Base-by-base conservation (phyloP, 2,113 vertebrate genomes). In the Leiothrix lutea region DNA sequence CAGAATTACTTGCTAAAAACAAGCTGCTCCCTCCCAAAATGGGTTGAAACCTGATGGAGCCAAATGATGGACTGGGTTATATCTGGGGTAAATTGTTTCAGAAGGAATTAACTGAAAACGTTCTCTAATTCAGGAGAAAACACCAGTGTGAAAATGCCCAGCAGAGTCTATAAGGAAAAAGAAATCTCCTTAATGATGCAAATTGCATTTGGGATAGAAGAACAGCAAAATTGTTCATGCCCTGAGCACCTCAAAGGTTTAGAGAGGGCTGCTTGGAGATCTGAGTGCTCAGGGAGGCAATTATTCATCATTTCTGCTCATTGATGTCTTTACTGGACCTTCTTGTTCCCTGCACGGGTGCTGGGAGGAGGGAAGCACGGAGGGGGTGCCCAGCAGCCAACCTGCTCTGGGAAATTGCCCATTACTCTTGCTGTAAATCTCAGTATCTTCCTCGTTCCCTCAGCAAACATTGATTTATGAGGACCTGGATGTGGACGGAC, bases 391-490 rank as follows among this genome's bases (percentile, higher is more conserved):
- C 2, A 5, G 87, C 35, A 88, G 69, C 33, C 36, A 81, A 45
- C 72, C 88, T 11, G 28, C 81, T 71, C 40, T 17, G 83, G 91
- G 94, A 96, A 97, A 97, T 97, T 96, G 97, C 88, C 96, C 96
- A 87, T 89, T 88, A 57, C 82, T 91, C 90, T 87, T 78, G 69
- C 80, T 96, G 97, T 90, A 86, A 95, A 97, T 97, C 84, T 97
- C 94, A 54, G 97, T 96, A 40, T 96, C 97, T 97, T 92, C 94
- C 92, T 70, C 70, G 19, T 96, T 96, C 88, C 95, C 97, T 92
- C 80, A 11, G 91, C 86, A 98, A 97, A 98, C 81, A 75, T 97
- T 99, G 98, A 98, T 98, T 98, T 98, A 98, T 98, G 98, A 98
- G 98, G 74, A 71, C 92, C 85, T 92, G 97, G 96, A 98, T 98